phyloP scores from a whole-genome alignment of 2,888 invertebrate species.

The Xestia c-nigrum region DNA sequence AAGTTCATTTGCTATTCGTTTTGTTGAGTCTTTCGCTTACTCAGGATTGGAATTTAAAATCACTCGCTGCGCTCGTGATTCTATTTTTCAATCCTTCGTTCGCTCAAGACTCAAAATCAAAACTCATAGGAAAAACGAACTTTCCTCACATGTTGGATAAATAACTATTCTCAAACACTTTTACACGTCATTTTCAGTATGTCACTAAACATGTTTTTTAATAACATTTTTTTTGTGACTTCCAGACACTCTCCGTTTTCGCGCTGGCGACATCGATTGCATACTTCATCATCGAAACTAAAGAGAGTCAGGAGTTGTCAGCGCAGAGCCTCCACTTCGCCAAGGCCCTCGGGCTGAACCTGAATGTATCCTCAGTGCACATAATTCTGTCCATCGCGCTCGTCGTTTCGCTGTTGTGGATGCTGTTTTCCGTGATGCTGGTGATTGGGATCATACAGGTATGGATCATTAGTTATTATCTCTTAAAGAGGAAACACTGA shows the following conservation, averaged over 20 bases:
- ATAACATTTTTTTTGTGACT: background rate
- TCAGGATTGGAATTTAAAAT: no score
- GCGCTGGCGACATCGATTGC: conserved; percentile 20
- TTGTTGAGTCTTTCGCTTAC: no score
- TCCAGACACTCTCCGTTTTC: conserved; percentile 45
- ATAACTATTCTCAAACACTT: no score
- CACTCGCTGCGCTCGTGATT: no score
- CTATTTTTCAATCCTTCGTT: no score
- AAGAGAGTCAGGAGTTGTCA: background rate
- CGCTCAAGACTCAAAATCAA: no score
- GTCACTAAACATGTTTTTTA: background rate
- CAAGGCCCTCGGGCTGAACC: conserved; percentile 35
- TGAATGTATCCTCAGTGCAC: conserved; percentile 54
- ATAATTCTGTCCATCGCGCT: conserved; percentile 50
- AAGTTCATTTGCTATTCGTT: no score
- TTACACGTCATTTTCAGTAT: no score
- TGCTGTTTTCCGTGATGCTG: conserved; percentile 64
- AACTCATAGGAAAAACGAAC: no score
- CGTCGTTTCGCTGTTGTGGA: conserved; percentile 56
- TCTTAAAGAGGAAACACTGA: no score
- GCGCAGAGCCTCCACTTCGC: conserved; percentile 23
- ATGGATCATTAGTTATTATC: background rate
- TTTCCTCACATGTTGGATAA: no score
- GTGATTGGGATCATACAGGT: conserved; percentile 68
- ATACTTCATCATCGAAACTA: conserved; percentile 21